A percentile compares a stretch with the other conserved stretches of the same genome.
These are phyloP conservation scores for Brienomyrus longianalis DNA, from an alignment of 2,113 vertebrate genomes.

Conservation along the genomic window DNA sequence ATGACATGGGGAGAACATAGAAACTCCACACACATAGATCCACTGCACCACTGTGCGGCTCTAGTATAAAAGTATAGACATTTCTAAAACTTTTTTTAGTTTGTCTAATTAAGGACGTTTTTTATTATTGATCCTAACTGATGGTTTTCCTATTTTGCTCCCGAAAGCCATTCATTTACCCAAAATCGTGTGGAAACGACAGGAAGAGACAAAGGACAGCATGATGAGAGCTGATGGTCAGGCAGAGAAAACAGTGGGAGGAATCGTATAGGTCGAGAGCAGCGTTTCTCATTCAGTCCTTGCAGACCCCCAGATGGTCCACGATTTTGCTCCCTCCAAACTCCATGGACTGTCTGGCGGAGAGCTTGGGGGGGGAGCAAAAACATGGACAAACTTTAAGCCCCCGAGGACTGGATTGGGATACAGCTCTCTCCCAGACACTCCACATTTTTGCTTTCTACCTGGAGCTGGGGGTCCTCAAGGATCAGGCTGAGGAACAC, in stretches of 20 bases:
- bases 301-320: too few species aligned
- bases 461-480: neutral
- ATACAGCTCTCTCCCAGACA: neutral
- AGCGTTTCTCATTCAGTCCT: neutral
- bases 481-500: neutral
- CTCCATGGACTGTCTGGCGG: neutral
- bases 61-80: neutral
- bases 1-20: too few species aligned
- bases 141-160: too few species aligned
- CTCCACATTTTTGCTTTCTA: neutral
- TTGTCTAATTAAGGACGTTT: neutral
- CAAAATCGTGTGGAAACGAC: neutral
- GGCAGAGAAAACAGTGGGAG: neutral
- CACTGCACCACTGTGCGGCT: neutral
- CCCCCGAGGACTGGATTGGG: too few species aligned
- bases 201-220: neutral
- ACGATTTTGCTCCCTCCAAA: neutral
- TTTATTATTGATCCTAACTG: neutral
- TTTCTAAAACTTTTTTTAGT: neutral
- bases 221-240: neutral
- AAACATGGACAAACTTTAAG: too few species aligned
- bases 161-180: too few species aligned
- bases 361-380: too few species aligned
- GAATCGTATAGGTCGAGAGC: constrained; percentile 17
- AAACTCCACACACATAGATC: too few species aligned